Evolutionary conservation across 2,113 vertebrate genomes (phyloP).

Genomic region (Nesospiza acunhae): DNA sequence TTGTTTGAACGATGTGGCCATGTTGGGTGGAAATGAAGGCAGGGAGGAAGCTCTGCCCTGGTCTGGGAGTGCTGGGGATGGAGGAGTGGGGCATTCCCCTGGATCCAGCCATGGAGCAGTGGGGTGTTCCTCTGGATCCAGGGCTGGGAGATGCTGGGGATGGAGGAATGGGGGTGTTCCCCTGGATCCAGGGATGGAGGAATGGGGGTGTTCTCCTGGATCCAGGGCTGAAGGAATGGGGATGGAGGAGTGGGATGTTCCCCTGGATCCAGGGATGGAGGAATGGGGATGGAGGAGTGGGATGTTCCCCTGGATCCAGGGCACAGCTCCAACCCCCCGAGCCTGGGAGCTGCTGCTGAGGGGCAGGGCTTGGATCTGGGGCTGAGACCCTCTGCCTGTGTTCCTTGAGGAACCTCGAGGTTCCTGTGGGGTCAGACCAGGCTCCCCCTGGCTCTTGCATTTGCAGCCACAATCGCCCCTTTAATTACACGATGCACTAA

Average conservation of each 20-base stretch:
- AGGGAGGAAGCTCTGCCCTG: neutral
- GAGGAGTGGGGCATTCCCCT: neutral
- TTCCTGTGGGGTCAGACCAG: accelerated
- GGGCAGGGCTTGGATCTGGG: neutral
- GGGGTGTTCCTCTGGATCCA: neutral
- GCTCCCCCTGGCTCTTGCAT: neutral
- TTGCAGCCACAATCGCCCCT: neutral
- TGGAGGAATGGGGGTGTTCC: neutral
- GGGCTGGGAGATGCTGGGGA: no score
- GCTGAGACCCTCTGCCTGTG: neutral
- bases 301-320: neutral
- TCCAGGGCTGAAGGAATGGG: neutral
- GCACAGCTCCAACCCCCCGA: neutral
- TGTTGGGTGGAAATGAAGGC: conserved; percentile 33
- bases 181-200: neutral
- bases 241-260: no score
- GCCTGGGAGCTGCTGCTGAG: neutral
- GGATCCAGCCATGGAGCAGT: neutral
- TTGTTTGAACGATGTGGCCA: conserved; percentile 36
- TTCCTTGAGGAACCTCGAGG: neutral
- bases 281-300: neutral
- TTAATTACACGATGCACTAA: neutral
- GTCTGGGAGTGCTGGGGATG: neutral
- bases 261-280: neutral
- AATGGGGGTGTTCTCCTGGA: neutral